phyloP scores from a whole-genome alignment of 1,140 invertebrate species.

The Euura lappo region DNA sequence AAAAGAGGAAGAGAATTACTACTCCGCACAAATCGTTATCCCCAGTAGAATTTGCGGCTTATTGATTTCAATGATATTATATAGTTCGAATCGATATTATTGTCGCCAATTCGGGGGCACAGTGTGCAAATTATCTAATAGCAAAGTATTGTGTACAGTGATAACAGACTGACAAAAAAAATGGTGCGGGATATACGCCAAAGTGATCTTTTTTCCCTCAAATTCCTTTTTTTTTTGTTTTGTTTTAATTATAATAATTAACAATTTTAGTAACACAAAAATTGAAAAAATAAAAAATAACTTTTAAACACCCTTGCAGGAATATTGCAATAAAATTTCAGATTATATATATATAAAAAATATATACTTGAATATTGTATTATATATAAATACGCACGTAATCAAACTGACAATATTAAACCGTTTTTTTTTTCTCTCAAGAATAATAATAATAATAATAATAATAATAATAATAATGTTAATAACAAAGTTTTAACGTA shows the following conservation, averaged over 20 bases:
- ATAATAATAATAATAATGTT: too few relatives aligned
- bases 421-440: too few relatives aligned
- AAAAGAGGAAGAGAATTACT: not conserved
- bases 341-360: not conserved
- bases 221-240: not conserved
- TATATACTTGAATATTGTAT: too few relatives aligned
- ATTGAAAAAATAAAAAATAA: not conserved
- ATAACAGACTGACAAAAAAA: slow-evolving; percentile 32
- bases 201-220: slow-evolving; percentile 32
- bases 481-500: not conserved
- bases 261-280: not conserved
- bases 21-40: too few relatives aligned
- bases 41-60: too few relatives aligned
- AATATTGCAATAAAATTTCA: not conserved
- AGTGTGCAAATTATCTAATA: slow-evolving; percentile 9
- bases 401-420: too few relatives aligned
- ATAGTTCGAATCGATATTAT: too few relatives aligned
- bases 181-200: slow-evolving; percentile 32
- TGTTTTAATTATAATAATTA: not conserved
- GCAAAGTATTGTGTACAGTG: slow-evolving; percentile 38
- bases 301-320: slow-evolving; percentile 2
- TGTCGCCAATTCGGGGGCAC: not conserved
- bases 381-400: too few relatives aligned
- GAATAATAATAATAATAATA: too few relatives aligned
- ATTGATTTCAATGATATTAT: too few relatives aligned